These are phyloP conservation scores for Nomada fucata DNA, from an alignment of 2,888 invertebrate genomes.

Conservation along the genomic window DNA sequence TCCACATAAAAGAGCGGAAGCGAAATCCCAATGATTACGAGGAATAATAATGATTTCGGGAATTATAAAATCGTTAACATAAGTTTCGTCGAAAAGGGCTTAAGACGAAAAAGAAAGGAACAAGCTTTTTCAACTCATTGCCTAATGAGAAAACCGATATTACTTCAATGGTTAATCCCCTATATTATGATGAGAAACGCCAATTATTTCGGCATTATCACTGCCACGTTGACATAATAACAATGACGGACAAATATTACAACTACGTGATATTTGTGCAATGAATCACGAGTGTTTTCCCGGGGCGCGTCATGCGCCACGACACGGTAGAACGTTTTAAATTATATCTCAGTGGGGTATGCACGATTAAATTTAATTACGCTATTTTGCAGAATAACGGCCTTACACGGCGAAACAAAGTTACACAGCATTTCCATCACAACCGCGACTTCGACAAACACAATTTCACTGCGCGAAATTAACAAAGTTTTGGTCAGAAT, in stretches of 20 bases:
- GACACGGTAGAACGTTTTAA: constrained; percentile 32
- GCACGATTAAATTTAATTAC: constrained; percentile 55
- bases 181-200: no score
- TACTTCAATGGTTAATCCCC: no score
- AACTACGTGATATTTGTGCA: background rate
- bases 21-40: no score
- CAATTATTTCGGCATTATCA: no score
- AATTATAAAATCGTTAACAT: no score
- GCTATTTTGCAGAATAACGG: constrained; percentile 42
- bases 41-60: no score
- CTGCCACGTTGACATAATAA: background rate
- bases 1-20: no score
- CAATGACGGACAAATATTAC: background rate
- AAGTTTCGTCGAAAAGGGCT: no score
- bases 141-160: no score
- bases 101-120: no score
- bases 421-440: constrained; percentile 50
- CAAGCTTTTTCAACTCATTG: no score
- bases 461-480: constrained; percentile 50
- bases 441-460: constrained; percentile 53
- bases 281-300: constrained; percentile 1
- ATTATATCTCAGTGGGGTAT: constrained; percentile 16
- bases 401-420: constrained; percentile 44
- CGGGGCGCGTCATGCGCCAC: constrained; percentile 5
- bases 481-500: constrained; percentile 45